These are phyloP conservation scores for Ecliptopera silaceata DNA, from an alignment of 2,888 invertebrate species.

Conservation along the genomic window DNA sequence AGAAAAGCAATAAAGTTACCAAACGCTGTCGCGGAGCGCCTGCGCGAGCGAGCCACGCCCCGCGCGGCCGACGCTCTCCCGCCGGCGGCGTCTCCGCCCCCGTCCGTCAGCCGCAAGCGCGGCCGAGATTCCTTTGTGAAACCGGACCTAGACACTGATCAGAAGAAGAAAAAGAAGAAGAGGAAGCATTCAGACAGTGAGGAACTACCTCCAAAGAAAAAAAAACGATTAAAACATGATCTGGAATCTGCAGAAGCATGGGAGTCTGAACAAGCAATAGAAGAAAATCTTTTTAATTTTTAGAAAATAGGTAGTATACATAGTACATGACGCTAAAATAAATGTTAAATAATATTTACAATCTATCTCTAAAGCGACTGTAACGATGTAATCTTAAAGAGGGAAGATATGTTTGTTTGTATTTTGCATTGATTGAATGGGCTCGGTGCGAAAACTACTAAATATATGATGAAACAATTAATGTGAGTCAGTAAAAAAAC, in stretches of 20 bases:
- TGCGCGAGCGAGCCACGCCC: neutral
- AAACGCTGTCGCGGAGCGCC: slow-evolving; percentile 43
- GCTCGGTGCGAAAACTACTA: too few species aligned
- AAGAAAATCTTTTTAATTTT: slow-evolving; percentile 70
- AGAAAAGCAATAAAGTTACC: slow-evolving; percentile 60
- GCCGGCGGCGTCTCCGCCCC: too few species aligned
- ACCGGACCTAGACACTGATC: neutral
- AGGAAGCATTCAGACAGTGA: slow-evolving; percentile 2
- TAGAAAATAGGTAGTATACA: slow-evolving; percentile 33
- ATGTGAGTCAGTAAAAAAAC: too few species aligned
- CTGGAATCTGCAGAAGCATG: slow-evolving; percentile 56
- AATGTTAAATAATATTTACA: too few species aligned
- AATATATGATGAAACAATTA: too few species aligned
- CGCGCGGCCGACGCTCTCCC: too few species aligned
- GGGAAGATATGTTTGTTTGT: too few species aligned
- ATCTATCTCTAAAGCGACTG: too few species aligned
- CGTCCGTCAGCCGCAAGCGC: too few species aligned
- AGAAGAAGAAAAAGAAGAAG: slow-evolving; percentile 21
- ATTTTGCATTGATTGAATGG: too few species aligned
- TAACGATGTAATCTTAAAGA: too few species aligned
- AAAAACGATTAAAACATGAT: slow-evolving; percentile 51
- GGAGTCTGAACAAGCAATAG: slow-evolving; percentile 71
- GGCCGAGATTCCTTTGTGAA: neutral
- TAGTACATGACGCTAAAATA: too few species aligned
- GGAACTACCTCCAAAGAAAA: slow-evolving; percentile 34